Conservation (phyloP, 2,797 vertebrate species). For the Dendrocincla tyrannina region DNA sequence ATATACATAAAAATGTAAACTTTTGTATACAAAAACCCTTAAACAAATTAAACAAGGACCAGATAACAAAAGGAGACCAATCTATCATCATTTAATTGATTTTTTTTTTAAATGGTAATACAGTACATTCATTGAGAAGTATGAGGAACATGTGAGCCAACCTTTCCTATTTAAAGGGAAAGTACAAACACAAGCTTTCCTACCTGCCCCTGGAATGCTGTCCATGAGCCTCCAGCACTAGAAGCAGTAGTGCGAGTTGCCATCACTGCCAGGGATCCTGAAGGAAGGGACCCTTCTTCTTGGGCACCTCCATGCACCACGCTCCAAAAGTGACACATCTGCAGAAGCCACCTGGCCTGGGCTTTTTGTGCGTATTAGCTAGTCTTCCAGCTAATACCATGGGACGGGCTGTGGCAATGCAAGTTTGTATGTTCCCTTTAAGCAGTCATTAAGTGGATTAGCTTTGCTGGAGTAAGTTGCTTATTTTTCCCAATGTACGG, state of each 20-base stretch:
- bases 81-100: slow-evolving; percentile 92
- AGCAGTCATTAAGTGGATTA: slow-evolving; percentile 58
- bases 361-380: slow-evolving; percentile 50
- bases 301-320: neutral
- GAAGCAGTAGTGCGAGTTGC: neutral
- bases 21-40: slow-evolving; percentile 99
- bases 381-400: slow-evolving; percentile 31
- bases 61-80: slow-evolving; percentile 99
- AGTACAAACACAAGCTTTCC: slow-evolving; percentile 70
- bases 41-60: slow-evolving; percentile 99
- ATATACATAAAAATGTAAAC: slow-evolving; percentile 99
- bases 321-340: neutral
- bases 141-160: slow-evolving; percentile 92
- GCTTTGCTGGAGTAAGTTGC: slow-evolving; percentile 17
- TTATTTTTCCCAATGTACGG: slow-evolving; percentile 57
- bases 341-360: slow-evolving; percentile 19
- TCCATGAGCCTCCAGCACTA: slow-evolving; percentile 25
- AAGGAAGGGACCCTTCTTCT: neutral
- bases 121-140: slow-evolving; percentile 99
- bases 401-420: neutral
- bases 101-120: slow-evolving; percentile 94
- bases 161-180: slow-evolving; percentile 82
- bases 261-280: neutral
- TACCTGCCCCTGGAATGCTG: slow-evolving; percentile 53
- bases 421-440: slow-evolving; percentile 77